Percentiles rank a stretch among this genome's conserved stretches.
These are phyloP conservation scores for Metalampra italica DNA, from an alignment of 2,888 invertebrate species.

Conservation along the genomic window DNA sequence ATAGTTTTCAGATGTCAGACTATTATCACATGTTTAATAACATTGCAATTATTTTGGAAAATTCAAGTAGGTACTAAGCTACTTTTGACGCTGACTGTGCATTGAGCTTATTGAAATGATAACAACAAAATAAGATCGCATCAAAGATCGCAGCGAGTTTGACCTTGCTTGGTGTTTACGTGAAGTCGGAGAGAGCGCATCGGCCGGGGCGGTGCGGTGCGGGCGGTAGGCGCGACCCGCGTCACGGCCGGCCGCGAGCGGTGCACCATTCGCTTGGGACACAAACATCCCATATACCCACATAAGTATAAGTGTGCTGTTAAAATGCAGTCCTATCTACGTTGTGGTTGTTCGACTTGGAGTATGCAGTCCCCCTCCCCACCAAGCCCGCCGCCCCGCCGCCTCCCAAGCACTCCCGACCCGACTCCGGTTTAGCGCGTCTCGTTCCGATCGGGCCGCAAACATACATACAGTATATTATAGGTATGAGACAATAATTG, in stretches of 20 bases:
- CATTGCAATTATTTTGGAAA: no score
- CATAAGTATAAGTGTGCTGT: slow-evolving; percentile 41
- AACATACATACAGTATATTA: no score
- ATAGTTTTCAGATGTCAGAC: no score
- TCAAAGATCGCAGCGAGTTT: slow-evolving; percentile 49
- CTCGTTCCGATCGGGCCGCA: slow-evolving; percentile 40
- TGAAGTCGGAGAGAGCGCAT: slow-evolving; percentile 31
- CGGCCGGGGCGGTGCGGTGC: no score
- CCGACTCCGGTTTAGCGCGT: slow-evolving; percentile 58
- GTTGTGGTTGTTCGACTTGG: slow-evolving; percentile 31
- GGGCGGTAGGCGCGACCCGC: no score
- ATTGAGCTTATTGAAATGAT: neutral
- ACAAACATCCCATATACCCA: slow-evolving; percentile 69
- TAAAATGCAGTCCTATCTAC: slow-evolving; percentile 40
- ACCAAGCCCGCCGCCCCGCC: slow-evolving; percentile 27
- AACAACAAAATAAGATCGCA: neutral
- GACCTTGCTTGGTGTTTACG: slow-evolving; percentile 71
- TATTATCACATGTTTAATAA: no score
- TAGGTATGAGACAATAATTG: no score
- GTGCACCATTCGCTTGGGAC: slow-evolving; percentile 53
- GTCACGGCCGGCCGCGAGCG: slow-evolving; percentile 68
- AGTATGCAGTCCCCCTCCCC: slow-evolving; percentile 56
- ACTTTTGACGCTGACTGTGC: neutral
- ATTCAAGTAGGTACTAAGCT: no score
- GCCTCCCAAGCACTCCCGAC: no score